Evolutionary conservation across 30 jellyfish, hydroid and myxozoan genomes (phyloP).

Genomic region (Cassiopea andromeda): DNA sequence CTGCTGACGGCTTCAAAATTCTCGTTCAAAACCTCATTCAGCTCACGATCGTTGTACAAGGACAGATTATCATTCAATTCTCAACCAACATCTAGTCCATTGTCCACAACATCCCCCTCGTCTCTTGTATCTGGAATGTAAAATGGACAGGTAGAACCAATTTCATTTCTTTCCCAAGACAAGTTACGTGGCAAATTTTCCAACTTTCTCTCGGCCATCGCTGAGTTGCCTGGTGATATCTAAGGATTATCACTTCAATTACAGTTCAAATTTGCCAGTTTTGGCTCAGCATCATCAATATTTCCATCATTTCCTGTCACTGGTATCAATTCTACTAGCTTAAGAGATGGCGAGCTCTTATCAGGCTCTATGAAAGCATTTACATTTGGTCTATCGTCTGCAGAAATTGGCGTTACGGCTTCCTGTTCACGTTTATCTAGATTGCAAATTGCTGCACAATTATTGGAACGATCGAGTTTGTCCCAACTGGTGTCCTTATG

Average conservation of each 20-base stretch:
- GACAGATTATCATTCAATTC: background rate
- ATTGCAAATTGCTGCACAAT: background rate
- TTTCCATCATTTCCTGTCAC: background rate
- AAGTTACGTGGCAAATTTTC: slow-evolving; percentile 10
- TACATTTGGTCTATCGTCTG: background rate
- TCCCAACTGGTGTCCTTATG: slow-evolving; percentile 42
- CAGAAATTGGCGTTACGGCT: background rate
- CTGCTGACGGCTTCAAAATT: background rate
- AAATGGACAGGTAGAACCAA: slow-evolving; percentile 30
- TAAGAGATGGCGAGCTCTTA: background rate
- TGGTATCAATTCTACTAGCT: background rate
- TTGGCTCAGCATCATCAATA: slow-evolving; percentile 5
- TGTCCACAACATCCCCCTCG: background rate
- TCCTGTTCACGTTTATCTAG: background rate
- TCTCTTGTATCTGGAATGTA: slow-evolving; percentile 18
- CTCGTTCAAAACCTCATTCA: slow-evolving; percentile 14
- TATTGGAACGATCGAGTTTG: slow-evolving; percentile 40
- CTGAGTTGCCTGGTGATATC: slow-evolving; percentile 43
- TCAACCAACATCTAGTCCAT: background rate
- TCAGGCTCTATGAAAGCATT: background rate
- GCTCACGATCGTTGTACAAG: background rate
- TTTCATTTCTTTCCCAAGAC: slow-evolving; percentile 50
- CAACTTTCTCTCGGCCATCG: background rate
- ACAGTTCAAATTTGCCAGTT: background rate
- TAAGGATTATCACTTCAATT: slow-evolving; percentile 13